Conservation (phyloP, 2,797 vertebrate genomes). For the Astyanax mexicanus region DNA sequence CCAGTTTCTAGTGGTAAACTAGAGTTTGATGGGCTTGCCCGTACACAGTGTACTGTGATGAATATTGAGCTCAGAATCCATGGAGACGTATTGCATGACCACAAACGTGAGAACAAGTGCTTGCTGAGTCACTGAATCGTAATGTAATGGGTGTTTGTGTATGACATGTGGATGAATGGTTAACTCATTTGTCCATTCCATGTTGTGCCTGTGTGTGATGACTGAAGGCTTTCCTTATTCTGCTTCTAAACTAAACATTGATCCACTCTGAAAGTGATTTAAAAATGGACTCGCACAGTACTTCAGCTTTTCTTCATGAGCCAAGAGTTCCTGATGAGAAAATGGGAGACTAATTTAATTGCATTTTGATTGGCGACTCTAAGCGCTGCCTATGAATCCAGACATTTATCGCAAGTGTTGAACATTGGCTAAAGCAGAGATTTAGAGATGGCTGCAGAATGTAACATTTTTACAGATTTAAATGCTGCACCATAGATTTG, state of each 20-base stretch:
- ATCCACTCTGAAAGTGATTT: not conserved
- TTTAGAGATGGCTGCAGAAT: not conserved
- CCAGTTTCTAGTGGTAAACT: slow-evolving; percentile 28
- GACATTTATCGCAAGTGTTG: not conserved
- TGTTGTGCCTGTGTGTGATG: not conserved
- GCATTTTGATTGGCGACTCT: not conserved
- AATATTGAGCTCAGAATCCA: slow-evolving; percentile 5
- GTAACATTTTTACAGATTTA: not conserved
- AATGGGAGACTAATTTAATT: not conserved
- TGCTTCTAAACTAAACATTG: not conserved
- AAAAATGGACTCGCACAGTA: not conserved
- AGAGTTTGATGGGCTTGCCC: slow-evolving; percentile 21
- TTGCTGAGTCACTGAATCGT: not conserved
- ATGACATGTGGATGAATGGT: not conserved
- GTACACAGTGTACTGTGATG: slow-evolving; percentile 10
- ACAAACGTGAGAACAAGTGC: slow-evolving; percentile 46
- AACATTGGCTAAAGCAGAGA: not conserved
- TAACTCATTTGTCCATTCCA: not conserved
- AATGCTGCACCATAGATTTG: not conserved
- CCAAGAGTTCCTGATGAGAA: not conserved
- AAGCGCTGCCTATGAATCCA: not conserved
- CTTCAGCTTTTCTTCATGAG: not conserved
- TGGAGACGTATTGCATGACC: slow-evolving; percentile 33
- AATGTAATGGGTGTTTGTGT: not conserved
- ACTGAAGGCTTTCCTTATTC: no score